Conservation (phyloP, 37 sponge, comb jelly and placozoan species). For the Oscarella lobularis region DNA sequence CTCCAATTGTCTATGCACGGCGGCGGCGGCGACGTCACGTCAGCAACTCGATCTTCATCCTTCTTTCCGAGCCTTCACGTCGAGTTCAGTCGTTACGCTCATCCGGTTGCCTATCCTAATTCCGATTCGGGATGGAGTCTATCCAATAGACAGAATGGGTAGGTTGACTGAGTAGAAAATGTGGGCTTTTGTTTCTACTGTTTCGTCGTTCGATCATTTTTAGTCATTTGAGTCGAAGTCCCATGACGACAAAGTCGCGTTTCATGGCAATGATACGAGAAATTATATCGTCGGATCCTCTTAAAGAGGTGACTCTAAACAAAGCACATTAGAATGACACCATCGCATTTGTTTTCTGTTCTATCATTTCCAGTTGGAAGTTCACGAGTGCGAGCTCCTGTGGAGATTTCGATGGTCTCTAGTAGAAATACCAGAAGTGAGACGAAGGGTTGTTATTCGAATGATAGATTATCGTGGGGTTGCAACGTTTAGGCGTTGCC, state of each 20-base stretch:
- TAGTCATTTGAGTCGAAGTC: too few relatives aligned
- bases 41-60: constrained; percentile 15
- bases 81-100: constrained; percentile 75
- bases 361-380: background rate
- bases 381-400: background rate
- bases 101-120: constrained; percentile 82
- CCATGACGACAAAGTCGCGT: background rate
- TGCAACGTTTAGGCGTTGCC: constrained; percentile 43
- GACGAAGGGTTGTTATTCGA: too few relatives aligned
- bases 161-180: too few relatives aligned
- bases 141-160: background rate
- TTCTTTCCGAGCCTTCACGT: constrained; percentile 47
- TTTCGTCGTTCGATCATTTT: too few relatives aligned
- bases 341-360: too few relatives aligned
- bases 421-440: background rate
- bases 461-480: background rate
- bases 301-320: background rate
- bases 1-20: background rate
- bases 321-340: too few relatives aligned
- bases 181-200: too few relatives aligned
- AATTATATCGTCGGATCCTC: background rate
- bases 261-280: background rate
- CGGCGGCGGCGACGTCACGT: too few relatives aligned
- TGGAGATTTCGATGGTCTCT: background rate
- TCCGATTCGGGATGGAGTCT: constrained; percentile 11